Evolutionary conservation across 2,888 invertebrate genomes (phyloP).

Genomic region (Anthophora plumipes): DNA sequence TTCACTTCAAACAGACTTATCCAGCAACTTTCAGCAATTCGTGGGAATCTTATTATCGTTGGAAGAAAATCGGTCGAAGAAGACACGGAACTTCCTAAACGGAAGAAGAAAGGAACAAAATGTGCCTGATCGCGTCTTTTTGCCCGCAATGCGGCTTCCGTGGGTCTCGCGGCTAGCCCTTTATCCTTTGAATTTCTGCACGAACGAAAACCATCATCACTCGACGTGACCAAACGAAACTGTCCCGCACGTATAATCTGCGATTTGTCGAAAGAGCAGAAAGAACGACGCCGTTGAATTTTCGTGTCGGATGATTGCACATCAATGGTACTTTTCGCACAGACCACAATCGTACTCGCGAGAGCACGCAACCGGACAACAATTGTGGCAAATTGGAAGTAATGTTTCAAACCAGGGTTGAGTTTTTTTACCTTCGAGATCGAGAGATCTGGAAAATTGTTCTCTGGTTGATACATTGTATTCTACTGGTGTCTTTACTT

Average conservation of each 20-base stretch:
- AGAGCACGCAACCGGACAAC: constrained; percentile 2
- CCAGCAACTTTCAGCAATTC: not conserved
- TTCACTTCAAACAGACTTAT: no score
- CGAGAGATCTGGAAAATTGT: not conserved
- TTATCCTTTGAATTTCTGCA: constrained; percentile 74
- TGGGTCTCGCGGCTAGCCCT: constrained; percentile 57
- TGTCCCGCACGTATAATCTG: constrained; percentile 76
- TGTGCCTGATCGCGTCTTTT: not conserved
- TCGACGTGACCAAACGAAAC: constrained; percentile 73
- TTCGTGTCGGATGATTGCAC: not conserved
- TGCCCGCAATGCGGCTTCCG: constrained; percentile 22
- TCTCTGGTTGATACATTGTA: not conserved
- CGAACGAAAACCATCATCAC: constrained; percentile 69
- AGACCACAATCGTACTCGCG: not conserved
- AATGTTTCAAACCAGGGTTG: not conserved
- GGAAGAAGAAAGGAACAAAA: not conserved
- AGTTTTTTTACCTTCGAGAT: constrained; percentile 1
- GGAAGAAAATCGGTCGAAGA: not conserved
- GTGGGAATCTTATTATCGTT: not conserved
- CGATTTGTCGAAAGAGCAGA: constrained; percentile 58
- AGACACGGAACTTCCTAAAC: not conserved
- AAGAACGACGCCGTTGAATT: not conserved
- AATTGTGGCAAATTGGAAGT: not conserved
- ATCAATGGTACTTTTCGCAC: not conserved
- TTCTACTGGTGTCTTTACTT: no score